Base-by-base conservation (phyloP, 2,888 invertebrate genomes). In the Drosophila mettleri region DNA sequence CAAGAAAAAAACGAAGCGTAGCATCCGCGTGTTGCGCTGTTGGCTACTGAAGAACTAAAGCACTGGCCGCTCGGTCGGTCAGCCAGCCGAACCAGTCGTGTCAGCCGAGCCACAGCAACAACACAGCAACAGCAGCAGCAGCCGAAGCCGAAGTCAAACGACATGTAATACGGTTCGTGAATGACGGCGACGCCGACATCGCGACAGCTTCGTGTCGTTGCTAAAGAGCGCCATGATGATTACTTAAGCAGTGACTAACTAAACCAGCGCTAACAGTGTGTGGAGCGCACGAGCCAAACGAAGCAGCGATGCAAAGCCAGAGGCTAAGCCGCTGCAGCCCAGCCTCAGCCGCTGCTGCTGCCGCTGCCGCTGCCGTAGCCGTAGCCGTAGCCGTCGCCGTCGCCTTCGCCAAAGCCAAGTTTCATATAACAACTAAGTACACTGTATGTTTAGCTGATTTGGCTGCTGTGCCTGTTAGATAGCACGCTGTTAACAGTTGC, bases 11-110 rank as follows among this genome's bases (percentile, higher is more conserved):
- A 66, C 88, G 83, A 82, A 82, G 86, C 83, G 83, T 74, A 88
- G 86, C 88, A 83, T 88, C 83, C 83, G 88, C 83, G 82, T 69
- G 87, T 68, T 86, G 78, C 79, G 70, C 68, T 74, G 82, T 80
- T 81, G 87, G 80, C 75, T 86, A 74, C 71, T 80, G 86, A 83
- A 88, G 83, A 83, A 88, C 83, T 85, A 63, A 78, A 80, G 80
- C 78, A 78, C 61, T 77, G 68, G 76, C 62, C 74, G 74, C 59
- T 65, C 34, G 68, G 76, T 59, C 74, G 74, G 61, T 65, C 34
- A 24, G 34, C n/a, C 34, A 24, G 34, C 34, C 34, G 34, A 78
- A 61, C 66, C 24, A 54, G 41, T 22, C 57, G 60, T 27, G 54
- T 41, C 63, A 60, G 48, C 52, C 52, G 52, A 52, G 20, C 52